phyloP scores from a whole-genome alignment of 2,888 invertebrate genomes.

The Aleiodes leptofemur region DNA sequence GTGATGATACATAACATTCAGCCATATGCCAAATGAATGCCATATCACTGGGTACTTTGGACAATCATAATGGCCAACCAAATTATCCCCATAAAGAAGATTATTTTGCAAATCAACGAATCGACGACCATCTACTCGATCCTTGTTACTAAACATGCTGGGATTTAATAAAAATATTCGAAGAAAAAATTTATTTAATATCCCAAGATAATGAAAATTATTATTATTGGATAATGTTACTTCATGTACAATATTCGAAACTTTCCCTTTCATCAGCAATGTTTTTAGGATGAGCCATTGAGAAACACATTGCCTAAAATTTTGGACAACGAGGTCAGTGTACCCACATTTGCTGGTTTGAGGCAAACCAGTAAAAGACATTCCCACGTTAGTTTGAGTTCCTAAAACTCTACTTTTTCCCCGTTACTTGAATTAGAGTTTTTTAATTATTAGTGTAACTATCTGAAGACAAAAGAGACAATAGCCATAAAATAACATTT shows the following conservation, averaged over 20 bases:
- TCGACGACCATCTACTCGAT: no score
- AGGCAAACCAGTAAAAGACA: not conserved
- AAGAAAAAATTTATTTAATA: no score
- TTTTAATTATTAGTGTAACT: no score
- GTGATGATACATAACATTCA: not conserved
- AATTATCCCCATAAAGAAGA: not conserved
- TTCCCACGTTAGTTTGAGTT: no score
- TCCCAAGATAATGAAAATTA: not conserved
- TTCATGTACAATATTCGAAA: no score
- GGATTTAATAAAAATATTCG: no score
- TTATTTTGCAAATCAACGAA: not conserved
- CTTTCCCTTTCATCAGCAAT: not conserved
- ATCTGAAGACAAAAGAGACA: not conserved
- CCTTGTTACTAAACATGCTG: no score
- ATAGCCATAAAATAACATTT: not conserved
- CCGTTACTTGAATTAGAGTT: no score
- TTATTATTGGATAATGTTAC: no score
- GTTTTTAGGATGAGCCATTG: constrained; percentile 1
- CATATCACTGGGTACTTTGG: not conserved
- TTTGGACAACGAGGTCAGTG: constrained; percentile 45
- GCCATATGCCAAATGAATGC: not conserved
- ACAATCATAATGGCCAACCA: not conserved
- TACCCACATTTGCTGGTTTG: constrained; percentile 37
- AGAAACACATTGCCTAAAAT: constrained; percentile 9
- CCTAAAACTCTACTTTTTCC: no score